These are phyloP conservation scores for Enteromius afrohamiltoni DNA, from an alignment of 2,797 vertebrate genomes.

Conservation along the genomic window DNA sequence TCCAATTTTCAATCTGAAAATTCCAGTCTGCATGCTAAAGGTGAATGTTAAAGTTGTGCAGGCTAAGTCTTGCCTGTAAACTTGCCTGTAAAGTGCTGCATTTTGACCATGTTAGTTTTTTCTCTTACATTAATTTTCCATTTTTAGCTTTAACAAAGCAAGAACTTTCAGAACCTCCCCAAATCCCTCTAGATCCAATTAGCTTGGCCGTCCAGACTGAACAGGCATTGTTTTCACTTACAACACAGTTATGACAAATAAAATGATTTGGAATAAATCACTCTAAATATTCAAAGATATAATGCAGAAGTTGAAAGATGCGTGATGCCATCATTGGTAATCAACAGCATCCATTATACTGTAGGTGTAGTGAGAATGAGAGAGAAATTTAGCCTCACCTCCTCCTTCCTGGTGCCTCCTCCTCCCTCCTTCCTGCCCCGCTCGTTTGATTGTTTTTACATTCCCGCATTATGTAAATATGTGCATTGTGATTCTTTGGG, in stretches of 20 bases:
- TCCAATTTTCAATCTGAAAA: not conserved
- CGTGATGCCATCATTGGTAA: not conserved
- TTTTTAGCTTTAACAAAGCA: constrained; percentile 1
- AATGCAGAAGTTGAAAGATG: constrained; percentile 12
- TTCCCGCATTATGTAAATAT: constrained; percentile 76
- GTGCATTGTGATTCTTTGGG: constrained; percentile 66
- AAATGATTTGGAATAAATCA: not conserved
- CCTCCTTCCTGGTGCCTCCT: not conserved
- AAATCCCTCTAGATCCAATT: constrained; percentile 18
- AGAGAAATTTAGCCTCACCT: not conserved
- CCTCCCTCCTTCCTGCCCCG: not conserved
- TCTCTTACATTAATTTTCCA: not conserved
- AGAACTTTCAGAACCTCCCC: not conserved
- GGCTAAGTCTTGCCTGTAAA: not conserved
- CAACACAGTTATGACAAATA: not conserved
- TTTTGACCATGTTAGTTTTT: not conserved
- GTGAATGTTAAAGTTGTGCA: not conserved
- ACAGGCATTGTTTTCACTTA: not conserved
- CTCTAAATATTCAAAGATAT: not conserved
- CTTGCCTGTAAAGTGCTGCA: not conserved
- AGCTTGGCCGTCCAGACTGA: not conserved
- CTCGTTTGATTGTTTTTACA: constrained; percentile 55
- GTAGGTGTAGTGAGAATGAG: not conserved
- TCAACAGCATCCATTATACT: not conserved
- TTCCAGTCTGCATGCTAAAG: not conserved